Evolutionary conservation across 1,140 invertebrate genomes (phyloP).

Genomic region (Brachionus koreanus): DNA sequence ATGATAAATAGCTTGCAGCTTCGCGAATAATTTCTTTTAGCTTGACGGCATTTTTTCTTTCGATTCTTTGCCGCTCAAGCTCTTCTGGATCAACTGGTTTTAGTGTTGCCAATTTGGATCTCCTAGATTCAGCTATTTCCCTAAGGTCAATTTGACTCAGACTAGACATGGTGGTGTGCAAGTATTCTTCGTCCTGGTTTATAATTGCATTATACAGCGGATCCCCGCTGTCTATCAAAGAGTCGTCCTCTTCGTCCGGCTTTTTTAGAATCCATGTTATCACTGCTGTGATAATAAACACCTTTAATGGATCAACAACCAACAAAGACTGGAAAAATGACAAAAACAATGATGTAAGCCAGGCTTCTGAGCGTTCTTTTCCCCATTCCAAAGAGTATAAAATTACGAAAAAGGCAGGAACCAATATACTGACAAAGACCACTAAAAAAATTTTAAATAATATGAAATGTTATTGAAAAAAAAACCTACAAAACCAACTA

Average conservation of each 20-base stretch:
- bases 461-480: neutral
- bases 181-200: constrained; percentile 37
- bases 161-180: constrained; percentile 26
- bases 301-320: constrained; percentile 57
- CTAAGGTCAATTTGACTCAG: constrained; percentile 39
- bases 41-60: constrained; percentile 59
- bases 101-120: constrained; percentile 15
- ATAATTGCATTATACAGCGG: constrained; percentile 38
- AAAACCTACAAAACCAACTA: constrained; percentile 53
- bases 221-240: constrained; percentile 27
- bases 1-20: constrained; percentile 55
- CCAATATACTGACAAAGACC: constrained; percentile 51
- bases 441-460: constrained; percentile 46
- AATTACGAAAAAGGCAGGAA: constrained; percentile 56
- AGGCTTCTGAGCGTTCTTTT: constrained; percentile 55
- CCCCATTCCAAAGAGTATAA: constrained; percentile 59
- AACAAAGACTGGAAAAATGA: constrained; percentile 58
- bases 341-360: constrained; percentile 56
- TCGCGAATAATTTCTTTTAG: constrained; percentile 61
- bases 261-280: constrained; percentile 61
- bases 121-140: constrained; percentile 10
- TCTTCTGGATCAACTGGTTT: constrained; percentile 51
- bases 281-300: constrained; percentile 60
- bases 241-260: constrained; percentile 59
- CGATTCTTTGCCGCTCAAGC: constrained; percentile 50